phyloP scores from a whole-genome alignment of 2,797 vertebrate species.

The Sitta carolinensis region DNA sequence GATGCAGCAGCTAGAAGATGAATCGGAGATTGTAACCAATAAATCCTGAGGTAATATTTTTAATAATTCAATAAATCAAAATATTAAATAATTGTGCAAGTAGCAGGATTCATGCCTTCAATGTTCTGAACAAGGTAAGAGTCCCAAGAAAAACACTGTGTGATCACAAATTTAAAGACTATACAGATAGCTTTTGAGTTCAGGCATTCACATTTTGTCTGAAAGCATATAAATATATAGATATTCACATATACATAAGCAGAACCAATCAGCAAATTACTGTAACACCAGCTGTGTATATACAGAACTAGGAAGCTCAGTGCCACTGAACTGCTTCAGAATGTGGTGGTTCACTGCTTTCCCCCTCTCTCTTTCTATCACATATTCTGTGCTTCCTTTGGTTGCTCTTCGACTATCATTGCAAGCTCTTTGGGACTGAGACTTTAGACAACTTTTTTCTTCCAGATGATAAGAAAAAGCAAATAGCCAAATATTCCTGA shows the following conservation, averaged over 20 bases:
- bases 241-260: background rate
- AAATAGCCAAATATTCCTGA: background rate
- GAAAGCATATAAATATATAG: background rate
- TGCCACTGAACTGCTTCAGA: background rate
- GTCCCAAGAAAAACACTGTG: background rate
- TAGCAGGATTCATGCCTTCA: background rate
- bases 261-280: constrained; percentile 41
- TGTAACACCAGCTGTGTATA: background rate
- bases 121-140: background rate
- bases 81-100: background rate
- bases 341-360: background rate
- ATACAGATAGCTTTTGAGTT: background rate
- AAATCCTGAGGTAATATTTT: background rate
- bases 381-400: background rate
- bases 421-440: background rate
- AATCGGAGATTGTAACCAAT: background rate
- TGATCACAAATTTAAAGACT: background rate
- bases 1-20: background rate
- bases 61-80: background rate
- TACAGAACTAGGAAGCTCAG: background rate
- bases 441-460: background rate
- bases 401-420: background rate
- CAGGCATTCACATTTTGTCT: background rate
- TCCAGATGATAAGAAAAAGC: background rate
- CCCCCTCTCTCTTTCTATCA: background rate